Evolutionary conservation across 1,140 invertebrate species (phyloP), one percentile per base, ranked within the genome.

Genomic region (Bombus confusus): DNA sequence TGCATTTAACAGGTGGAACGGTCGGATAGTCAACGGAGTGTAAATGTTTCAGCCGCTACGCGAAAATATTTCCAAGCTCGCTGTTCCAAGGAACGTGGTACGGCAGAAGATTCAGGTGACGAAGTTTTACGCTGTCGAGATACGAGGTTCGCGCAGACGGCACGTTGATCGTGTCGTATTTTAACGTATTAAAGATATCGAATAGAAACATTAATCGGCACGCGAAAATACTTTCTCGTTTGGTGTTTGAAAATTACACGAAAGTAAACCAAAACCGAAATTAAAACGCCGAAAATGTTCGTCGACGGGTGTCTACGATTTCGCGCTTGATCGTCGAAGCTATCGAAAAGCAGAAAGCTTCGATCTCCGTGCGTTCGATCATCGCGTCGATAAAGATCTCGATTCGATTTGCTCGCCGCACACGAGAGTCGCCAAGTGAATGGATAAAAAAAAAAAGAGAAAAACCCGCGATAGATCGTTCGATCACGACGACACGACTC

Each of bases 311-410:
- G 25, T 10, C 9, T 59, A 28, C 71, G 4, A 43, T 25, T n/a
- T 43, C 15, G 28, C 28, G 22, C 0, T 10, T 18, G 1, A 34
- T 68, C 15, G 31, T 3, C 39, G 15, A 52, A 43, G n/a, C 25
- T 22, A 73, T 74, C 37, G n/a, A 64, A 73, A 81, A 41, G 6
- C 43, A 83, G n/a, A 28, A 57, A 69, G 73, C 18, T 77, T 31
- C 15, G 13, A 5, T 37, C 15, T 18, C n/a, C 28, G n/a, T 9
- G 31, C 64, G 41, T 83, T 77, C 74, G 22, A 83, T 77, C 81
- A 77, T 68, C 86, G 57, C 34, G 52, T 34, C 69, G 86, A 87
- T 72, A 79, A 66, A 34, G 57, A 88, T 88, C 80, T 62, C 74
- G 25, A 34, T 47, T 66, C 59, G 43, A 59, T 3, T 41, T 34